A percentile compares a stretch with the other conserved stretches of the same genome.
Evolutionary conservation across 2,888 invertebrate genomes (phyloP).

Genomic region (Tridacna gigas): DNA sequence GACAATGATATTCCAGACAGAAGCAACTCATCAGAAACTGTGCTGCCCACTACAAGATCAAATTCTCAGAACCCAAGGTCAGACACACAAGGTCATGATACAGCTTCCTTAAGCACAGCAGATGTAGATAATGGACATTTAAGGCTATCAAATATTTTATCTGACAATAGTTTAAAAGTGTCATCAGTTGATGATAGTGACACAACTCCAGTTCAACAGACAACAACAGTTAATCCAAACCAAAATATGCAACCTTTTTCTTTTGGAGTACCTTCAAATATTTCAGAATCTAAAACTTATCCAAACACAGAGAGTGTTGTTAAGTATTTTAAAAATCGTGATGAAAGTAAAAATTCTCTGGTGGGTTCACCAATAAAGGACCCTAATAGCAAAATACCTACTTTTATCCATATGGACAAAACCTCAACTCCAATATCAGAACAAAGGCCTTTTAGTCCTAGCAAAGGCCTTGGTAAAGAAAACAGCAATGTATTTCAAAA

Average conservation of each 20-base stretch:
- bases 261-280: constrained; percentile 39
- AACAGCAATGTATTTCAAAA: constrained; percentile 16
- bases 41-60: constrained; percentile 11
- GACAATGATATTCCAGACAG: background rate
- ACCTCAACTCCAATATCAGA: constrained; percentile 55
- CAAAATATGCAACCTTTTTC: constrained; percentile 23
- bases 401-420: constrained; percentile 41
- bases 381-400: constrained; percentile 29
- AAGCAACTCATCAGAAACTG: background rate
- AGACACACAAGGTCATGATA: background rate
- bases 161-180: constrained; percentile 46
- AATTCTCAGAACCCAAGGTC: background rate
- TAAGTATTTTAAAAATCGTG: constrained; percentile 59
- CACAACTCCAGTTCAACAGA: background rate
- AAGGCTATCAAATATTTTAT: constrained; percentile 16
- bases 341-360: constrained; percentile 36
- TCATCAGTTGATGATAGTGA: constrained; percentile 52
- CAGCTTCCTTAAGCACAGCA: background rate
- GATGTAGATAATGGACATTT: constrained; percentile 12
- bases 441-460: constrained; percentile 32
- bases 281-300: constrained; percentile 18
- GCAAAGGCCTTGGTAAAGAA: constrained; percentile 19
- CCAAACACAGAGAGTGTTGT: constrained; percentile 57
- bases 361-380: constrained; percentile 1
- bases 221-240: background rate